Percentiles rank a stretch among this genome's conserved stretches.
phyloP scores from a whole-genome alignment of 1,140 invertebrate species.

The Brachionus calyciflorus region DNA sequence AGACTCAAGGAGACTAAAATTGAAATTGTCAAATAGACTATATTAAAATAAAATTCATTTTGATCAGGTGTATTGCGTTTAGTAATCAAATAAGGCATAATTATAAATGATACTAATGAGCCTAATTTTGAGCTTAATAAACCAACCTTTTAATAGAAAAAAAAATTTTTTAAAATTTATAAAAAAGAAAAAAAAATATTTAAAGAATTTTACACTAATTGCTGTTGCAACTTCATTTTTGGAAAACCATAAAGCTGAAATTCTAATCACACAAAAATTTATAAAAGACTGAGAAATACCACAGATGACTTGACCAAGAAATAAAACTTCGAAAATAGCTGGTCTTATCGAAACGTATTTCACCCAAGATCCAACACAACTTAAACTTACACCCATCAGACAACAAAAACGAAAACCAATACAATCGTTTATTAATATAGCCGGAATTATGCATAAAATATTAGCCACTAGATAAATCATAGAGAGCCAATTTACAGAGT shows the following conservation, averaged over 20 bases:
- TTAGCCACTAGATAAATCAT: constrained; percentile 96
- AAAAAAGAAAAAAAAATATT: neutral
- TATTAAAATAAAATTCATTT: constrained; percentile 66
- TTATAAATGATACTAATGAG: constrained; percentile 79
- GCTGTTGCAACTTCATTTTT: constrained; percentile 86
- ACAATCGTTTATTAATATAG: constrained; percentile 83
- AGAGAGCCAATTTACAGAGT: constrained; percentile 87
- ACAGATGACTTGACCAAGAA: constrained; percentile 81
- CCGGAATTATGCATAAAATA: constrained; percentile 91
- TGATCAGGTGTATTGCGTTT: constrained; percentile 49
- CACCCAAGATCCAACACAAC: constrained; percentile 83
- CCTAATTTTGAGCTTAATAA: constrained; percentile 94
- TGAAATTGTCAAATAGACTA: constrained; percentile 78
- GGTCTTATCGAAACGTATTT: constrained; percentile 76
- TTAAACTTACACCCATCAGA: constrained; percentile 77
- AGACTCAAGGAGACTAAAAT: constrained; percentile 72
- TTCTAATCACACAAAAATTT: constrained; percentile 81
- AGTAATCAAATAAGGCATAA: constrained; percentile 77
- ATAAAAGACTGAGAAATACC: constrained; percentile 80
- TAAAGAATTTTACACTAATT: constrained; percentile 75
- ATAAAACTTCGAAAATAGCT: constrained; percentile 77
- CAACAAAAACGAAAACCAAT: constrained; percentile 78
- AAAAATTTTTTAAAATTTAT: neutral
- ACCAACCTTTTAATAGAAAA: constrained; percentile 1
- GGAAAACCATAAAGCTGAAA: constrained; percentile 96